These are phyloP conservation scores for Rhodeus uyekii DNA, from an alignment of 2,797 vertebrate species.

Conservation along the genomic window DNA sequence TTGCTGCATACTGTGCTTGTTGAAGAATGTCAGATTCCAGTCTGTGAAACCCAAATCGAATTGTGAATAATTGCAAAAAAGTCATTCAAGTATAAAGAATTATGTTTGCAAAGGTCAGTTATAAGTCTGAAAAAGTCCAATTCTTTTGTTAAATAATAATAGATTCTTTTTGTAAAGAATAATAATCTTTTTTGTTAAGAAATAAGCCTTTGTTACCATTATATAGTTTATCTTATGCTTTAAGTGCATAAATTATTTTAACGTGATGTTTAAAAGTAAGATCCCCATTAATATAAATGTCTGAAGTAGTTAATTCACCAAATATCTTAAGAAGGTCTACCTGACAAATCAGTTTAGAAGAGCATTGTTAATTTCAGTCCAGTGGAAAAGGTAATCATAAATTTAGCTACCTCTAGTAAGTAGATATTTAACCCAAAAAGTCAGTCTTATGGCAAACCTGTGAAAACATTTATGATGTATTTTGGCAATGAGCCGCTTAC, in stretches of 20 bases:
- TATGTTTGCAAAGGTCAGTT: slow-evolving; percentile 7
- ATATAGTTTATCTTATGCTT: neutral
- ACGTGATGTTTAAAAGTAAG: neutral
- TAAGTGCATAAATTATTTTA: neutral
- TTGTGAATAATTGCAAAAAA: slow-evolving; percentile 1
- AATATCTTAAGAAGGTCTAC: neutral
- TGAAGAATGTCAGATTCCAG: slow-evolving; percentile 9
- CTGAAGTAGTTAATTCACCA: neutral
- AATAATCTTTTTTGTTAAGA: too few species aligned
- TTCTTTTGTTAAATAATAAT: too few species aligned
- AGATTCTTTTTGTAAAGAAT: too few species aligned
- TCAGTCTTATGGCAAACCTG: neutral
- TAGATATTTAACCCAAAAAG: neutral
- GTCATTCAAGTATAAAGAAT: neutral
- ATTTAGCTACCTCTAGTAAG: neutral
- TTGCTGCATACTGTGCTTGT: too few species aligned
- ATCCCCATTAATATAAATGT: neutral
- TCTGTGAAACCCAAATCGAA: slow-evolving; percentile 17
- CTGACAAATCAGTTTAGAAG: neutral
- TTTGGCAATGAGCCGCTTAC: slow-evolving; percentile 18
- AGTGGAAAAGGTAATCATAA: neutral
- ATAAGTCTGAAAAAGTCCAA: too few species aligned
- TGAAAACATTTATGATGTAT: slow-evolving; percentile 7
- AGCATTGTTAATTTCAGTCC: neutral
- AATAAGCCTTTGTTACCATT: neutral